Conservation (phyloP, 2,888 invertebrate genomes). For the Parnassius apollo region DNA sequence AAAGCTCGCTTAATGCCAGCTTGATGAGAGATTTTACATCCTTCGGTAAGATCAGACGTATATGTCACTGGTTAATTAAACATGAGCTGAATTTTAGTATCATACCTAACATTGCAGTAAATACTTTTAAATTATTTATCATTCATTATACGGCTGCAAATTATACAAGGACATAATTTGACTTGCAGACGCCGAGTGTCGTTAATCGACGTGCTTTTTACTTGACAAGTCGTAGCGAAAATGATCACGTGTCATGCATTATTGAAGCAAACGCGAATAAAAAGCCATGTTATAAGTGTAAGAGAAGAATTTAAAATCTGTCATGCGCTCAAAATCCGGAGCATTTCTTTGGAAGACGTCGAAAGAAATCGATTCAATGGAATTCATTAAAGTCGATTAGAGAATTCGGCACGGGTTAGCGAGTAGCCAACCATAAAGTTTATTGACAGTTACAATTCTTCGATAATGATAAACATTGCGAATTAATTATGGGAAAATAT, state of each 20-base stretch:
- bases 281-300: constrained; percentile 71
- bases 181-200: constrained; percentile 47
- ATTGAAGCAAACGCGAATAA: constrained; percentile 66
- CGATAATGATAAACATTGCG: no score
- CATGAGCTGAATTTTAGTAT: constrained; percentile 26
- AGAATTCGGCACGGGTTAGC: constrained; percentile 55
- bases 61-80: constrained; percentile 20
- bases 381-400: constrained; percentile 71
- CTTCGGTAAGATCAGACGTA: constrained; percentile 5
- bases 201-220: constrained; percentile 57
- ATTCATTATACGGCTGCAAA: constrained; percentile 30
- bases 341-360: constrained; percentile 65
- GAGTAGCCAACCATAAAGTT: constrained; percentile 48
- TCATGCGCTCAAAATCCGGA: constrained; percentile 75
- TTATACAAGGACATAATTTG: constrained; percentile 37
- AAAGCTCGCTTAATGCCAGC: background rate
- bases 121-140: constrained; percentile 32
- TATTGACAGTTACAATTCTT: constrained; percentile 29
- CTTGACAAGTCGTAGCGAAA: constrained; percentile 57
- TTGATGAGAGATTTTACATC: constrained; percentile 5
- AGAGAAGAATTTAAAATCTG: constrained; percentile 79
- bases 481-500: no score
- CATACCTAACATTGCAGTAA: constrained; percentile 31
- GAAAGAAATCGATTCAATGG: constrained; percentile 53
- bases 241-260: constrained; percentile 76